Percentiles rank a stretch among this genome's conserved stretches.
phyloP scores from a whole-genome alignment of 1,140 invertebrate genomes.

The Drosophila auraria region DNA sequence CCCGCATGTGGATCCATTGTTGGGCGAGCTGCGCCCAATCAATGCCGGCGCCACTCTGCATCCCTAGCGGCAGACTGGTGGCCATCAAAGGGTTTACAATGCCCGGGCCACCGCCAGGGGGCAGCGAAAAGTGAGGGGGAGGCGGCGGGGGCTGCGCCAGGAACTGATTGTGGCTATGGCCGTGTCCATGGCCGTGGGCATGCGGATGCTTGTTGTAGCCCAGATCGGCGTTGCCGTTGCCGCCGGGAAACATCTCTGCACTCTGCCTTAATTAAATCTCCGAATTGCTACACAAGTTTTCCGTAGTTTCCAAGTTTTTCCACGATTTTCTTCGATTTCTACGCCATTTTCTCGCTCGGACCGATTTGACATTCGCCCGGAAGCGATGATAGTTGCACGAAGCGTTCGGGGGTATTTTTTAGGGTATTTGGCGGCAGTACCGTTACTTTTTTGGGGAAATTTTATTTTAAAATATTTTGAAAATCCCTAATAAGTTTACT shows the following conservation, averaged over 20 bases:
- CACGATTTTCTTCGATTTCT: constrained; percentile 37
- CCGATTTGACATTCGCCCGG: constrained; percentile 9
- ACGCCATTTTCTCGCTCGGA: constrained; percentile 61
- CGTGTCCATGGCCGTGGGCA: constrained; percentile 23
- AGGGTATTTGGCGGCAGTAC: neutral
- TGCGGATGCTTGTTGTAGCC: constrained; percentile 82
- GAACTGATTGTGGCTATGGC: constrained; percentile 85
- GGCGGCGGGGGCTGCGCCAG: constrained; percentile 68
- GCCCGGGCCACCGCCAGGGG: constrained; percentile 83
- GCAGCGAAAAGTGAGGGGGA: constrained; percentile 26
- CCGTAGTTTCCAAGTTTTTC: constrained; percentile 28
- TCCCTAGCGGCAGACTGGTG: constrained; percentile 61
- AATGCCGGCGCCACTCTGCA: constrained; percentile 87
- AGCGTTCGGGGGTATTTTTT: neutral
- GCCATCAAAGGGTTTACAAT: constrained; percentile 85
- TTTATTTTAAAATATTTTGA: neutral
- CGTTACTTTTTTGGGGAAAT: neutral
- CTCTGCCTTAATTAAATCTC: neutral
- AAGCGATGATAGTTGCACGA: neutral
- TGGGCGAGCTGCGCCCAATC: constrained; percentile 98
- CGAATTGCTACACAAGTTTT: constrained; percentile 4
- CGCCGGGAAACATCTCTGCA: constrained; percentile 68
- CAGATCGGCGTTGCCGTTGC: constrained; percentile 64
- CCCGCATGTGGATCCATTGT: constrained; percentile 99
- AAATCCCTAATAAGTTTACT: no score